Conservation (phyloP, 2,113 vertebrate genomes). For the Neodon shergylaensis region DNA sequence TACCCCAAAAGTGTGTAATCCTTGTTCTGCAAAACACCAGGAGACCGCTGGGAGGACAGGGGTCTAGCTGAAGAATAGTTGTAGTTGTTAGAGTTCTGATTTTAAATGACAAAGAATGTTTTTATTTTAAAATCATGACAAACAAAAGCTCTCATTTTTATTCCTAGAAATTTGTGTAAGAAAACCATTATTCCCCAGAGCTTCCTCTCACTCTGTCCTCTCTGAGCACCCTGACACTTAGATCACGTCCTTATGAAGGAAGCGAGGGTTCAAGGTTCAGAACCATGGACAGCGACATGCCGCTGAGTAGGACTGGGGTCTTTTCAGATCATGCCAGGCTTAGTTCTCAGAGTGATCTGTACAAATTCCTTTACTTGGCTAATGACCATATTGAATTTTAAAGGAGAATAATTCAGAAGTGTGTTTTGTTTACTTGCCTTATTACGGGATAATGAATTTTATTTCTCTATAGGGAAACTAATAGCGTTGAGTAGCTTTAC, state of each 20-base stretch:
- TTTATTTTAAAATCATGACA: conserved; percentile 56
- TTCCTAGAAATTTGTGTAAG: conserved; percentile 19
- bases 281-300: background rate
- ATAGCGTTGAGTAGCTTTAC: background rate
- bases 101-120: conserved; percentile 55
- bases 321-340: background rate
- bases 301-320: no score
- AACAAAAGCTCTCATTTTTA: background rate
- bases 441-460: conserved; percentile 16
- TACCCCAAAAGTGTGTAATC: conserved; percentile 1
- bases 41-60: background rate
- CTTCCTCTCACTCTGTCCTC: background rate
- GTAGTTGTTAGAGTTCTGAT: conserved; percentile 2
- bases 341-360: background rate
- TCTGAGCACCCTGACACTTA: background rate
- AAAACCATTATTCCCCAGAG: background rate
- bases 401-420: background rate
- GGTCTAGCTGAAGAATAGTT: conserved; percentile 48
- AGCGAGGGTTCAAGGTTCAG: background rate
- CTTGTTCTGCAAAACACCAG: conserved; percentile 15
- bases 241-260: background rate
- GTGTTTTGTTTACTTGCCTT: conserved; percentile 10
- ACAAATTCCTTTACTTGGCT: conserved; percentile 14
- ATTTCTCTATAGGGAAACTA: conserved; percentile 41
- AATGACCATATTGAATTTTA: background rate